A percentile compares a stretch with the other conserved stretches of the same genome.
phyloP scores from a whole-genome alignment of 37 sponge, comb jelly and placozoan species.

The Ephydatia muelleri region DNA sequence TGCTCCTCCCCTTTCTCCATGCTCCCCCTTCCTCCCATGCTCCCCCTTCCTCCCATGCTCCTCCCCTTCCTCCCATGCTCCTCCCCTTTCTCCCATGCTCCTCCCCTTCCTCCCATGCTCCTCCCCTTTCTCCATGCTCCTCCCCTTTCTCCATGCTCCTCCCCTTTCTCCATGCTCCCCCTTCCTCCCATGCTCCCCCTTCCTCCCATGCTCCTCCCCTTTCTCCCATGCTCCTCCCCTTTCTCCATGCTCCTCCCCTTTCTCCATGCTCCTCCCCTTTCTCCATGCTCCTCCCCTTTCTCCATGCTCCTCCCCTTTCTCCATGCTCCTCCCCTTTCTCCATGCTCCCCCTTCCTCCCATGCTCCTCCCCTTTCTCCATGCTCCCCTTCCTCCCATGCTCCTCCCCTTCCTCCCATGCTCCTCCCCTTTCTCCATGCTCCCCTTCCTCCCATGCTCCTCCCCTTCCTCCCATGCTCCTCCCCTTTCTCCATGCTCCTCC shows the following conservation, averaged over 20 bases:
- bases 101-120: too few relatives aligned
- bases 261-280: too few relatives aligned
- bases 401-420: not conserved
- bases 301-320: not conserved
- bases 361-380: not conserved
- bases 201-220: not conserved
- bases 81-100: not conserved
- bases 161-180: not conserved
- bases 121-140: too few relatives aligned
- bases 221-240: not conserved
- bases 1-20: not conserved
- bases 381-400: not conserved
- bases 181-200: slow-evolving; percentile 1
- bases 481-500: not conserved
- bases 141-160: not conserved
- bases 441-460: not conserved
- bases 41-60: not conserved
- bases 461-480: not conserved
- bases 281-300: not conserved
- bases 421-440: not conserved
- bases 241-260: not conserved
- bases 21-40: too few relatives aligned
- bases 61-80: too few relatives aligned
- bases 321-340: not conserved
- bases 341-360: too few relatives aligned